phyloP scores from a whole-genome alignment of 2,888 invertebrate species.

The Rhagonycha lutea region DNA sequence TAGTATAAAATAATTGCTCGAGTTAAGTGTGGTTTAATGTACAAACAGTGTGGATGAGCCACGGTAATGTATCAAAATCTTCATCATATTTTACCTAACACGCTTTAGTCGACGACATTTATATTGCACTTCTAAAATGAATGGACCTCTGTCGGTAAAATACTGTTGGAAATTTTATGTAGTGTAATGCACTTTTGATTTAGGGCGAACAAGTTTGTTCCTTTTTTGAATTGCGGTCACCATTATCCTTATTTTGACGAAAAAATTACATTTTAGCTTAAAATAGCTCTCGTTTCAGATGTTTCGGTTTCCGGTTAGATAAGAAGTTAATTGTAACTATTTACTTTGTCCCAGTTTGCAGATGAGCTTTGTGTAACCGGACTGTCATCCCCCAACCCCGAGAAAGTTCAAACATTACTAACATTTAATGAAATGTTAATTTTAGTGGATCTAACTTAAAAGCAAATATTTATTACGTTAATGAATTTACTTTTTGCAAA shows the following conservation, averaged over 20 bases:
- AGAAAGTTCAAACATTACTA: neutral
- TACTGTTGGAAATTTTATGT: conserved; percentile 26
- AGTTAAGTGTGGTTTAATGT: conserved; percentile 16
- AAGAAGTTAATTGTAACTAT: conserved; percentile 2
- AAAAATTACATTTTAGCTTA: conserved; percentile 8
- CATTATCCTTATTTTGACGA: conserved; percentile 8
- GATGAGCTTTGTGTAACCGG: neutral
- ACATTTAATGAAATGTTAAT: neutral
- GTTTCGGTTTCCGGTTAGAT: neutral
- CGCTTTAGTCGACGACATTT: conserved; percentile 29
- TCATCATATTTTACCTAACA: conserved; percentile 25
- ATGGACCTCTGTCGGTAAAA: conserved; percentile 23
- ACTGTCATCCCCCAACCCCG: neutral
- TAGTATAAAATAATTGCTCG: conserved; percentile 10
- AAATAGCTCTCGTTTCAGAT: neutral
- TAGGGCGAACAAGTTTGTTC: conserved; percentile 12
- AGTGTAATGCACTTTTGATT: conserved; percentile 26
- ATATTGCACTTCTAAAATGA: conserved; percentile 26
- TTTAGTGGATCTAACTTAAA: neutral
- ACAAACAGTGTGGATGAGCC: conserved; percentile 23
- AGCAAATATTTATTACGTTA: neutral
- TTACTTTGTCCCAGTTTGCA: neutral
- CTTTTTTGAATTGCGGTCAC: conserved; percentile 1
- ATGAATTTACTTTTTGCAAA: no score
- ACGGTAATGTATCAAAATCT: conserved; percentile 23